phyloP scores from a whole-genome alignment of 2,888 invertebrate genomes.

The Tridacna gigas region DNA sequence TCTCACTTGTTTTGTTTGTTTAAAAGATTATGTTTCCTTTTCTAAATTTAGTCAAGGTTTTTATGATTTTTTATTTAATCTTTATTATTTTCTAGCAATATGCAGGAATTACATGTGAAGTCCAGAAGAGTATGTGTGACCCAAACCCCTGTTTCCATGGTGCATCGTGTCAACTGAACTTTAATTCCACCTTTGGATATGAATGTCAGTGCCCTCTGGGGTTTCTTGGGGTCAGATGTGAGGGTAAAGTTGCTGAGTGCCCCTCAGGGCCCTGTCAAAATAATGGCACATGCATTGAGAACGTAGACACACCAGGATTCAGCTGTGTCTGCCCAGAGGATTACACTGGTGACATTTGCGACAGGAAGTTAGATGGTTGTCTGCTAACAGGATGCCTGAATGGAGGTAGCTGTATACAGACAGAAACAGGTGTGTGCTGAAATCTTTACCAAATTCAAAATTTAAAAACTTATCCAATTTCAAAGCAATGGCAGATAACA shows the following conservation, averaged over 20 bases:
- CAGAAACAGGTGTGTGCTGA: constrained; percentile 44
- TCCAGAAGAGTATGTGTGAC: constrained; percentile 87
- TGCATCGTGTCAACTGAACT: constrained; percentile 75
- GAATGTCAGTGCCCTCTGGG: constrained; percentile 76
- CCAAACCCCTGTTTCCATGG: constrained; percentile 78
- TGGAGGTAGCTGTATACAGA: constrained; percentile 90
- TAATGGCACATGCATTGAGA: constrained; percentile 89
- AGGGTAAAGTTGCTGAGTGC: constrained; percentile 68
- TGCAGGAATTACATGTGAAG: constrained; percentile 91
- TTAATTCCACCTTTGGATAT: constrained; percentile 67
- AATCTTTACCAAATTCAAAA: too few relatives aligned
- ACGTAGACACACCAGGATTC: constrained; percentile 65
- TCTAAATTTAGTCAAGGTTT: too few relatives aligned
- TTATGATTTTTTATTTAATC: too few relatives aligned
- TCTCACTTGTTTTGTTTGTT: too few relatives aligned
- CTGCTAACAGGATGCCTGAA: constrained; percentile 96
- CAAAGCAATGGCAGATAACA: too few relatives aligned
- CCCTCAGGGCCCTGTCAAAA: constrained; percentile 91
- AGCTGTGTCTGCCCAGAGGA: constrained; percentile 87
- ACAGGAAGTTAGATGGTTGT: constrained; percentile 95
- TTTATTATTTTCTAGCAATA: constrained; percentile 86
- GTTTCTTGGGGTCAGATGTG: constrained; percentile 77
- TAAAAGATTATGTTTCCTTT: too few relatives aligned
- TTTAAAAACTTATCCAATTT: too few relatives aligned
- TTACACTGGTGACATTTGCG: constrained; percentile 88